Evolutionary conservation across 2,797 vertebrate genomes (phyloP).

Genomic region (Rhodeus uyekii): DNA sequence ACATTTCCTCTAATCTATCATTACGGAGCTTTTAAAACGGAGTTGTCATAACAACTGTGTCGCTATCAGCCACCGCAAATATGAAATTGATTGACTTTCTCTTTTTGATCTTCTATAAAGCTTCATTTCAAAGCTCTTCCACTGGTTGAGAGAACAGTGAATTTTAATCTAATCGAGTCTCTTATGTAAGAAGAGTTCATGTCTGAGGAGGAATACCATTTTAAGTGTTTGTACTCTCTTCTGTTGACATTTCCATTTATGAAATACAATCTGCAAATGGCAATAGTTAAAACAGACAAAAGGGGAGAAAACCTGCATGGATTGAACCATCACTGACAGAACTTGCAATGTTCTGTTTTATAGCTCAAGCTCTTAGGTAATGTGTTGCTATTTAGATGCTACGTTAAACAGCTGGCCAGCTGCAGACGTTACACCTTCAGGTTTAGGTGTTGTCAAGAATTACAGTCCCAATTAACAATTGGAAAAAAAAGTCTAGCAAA

Average conservation of each 20-base stretch:
- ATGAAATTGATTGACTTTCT: conserved; percentile 43
- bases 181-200: conserved; percentile 30
- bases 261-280: conserved; percentile 2
- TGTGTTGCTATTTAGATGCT: conserved; percentile 1
- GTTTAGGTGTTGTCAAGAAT: neutral
- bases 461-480: neutral
- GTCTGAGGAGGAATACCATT: conserved; percentile 2
- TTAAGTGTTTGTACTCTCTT: conserved; percentile 27
- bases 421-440: neutral
- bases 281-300: conserved; percentile 27
- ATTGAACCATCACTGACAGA: neutral
- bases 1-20: conserved; percentile 42
- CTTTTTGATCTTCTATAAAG: conserved; percentile 44
- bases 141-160: conserved; percentile 14
- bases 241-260: conserved; percentile 10
- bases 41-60: conserved; percentile 49
- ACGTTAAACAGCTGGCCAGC: conserved; percentile 9
- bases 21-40: conserved; percentile 38
- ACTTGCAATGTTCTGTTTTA: conserved; percentile 12
- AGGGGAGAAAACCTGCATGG: neutral
- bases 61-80: conserved; percentile 25
- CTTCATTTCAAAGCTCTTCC: conserved; percentile 45
- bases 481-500: neutral
- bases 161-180: conserved; percentile 35
- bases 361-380: conserved; percentile 6